A percentile compares a stretch with the other conserved stretches of the same genome.
These are phyloP conservation scores for Aspiorhynchus laticeps DNA, from an alignment of 2,113 vertebrate genomes.

Conservation along the genomic window DNA sequence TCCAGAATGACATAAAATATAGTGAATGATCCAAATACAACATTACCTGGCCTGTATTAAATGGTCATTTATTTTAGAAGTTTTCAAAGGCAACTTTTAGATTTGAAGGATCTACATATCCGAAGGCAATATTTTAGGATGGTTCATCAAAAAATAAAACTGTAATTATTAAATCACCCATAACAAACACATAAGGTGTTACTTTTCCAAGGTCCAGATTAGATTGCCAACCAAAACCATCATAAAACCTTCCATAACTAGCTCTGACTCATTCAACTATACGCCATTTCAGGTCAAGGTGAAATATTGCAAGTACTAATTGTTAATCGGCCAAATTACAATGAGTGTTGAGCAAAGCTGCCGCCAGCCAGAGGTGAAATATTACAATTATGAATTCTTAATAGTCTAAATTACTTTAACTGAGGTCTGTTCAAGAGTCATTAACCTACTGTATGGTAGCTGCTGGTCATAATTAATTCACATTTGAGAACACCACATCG, in stretches of 20 bases:
- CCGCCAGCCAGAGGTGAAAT: constrained; percentile 42
- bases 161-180: neutral
- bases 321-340: constrained; percentile 37
- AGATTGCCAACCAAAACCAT: neutral
- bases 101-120: neutral
- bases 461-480: constrained; percentile 45
- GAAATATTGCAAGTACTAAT: constrained; percentile 36
- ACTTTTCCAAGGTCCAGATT: neutral
- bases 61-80: neutral
- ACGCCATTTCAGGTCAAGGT: neutral
- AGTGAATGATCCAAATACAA: neutral
- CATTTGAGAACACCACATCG: constrained; percentile 16
- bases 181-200: neutral
- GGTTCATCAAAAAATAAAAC: neutral
- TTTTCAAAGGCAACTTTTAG: neutral
- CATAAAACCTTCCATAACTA: neutral
- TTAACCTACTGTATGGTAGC: constrained; percentile 44
- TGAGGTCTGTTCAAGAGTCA: constrained; percentile 49
- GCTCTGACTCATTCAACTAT: constrained; percentile 10
- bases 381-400: constrained; percentile 55
- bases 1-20: neutral
- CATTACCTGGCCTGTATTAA: neutral
- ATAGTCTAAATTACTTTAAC: constrained; percentile 53
- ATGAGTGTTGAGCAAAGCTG: constrained; percentile 23
- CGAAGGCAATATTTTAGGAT: neutral